Conservation (phyloP, 2,797 vertebrate species). For the Esox masquinongy region DNA sequence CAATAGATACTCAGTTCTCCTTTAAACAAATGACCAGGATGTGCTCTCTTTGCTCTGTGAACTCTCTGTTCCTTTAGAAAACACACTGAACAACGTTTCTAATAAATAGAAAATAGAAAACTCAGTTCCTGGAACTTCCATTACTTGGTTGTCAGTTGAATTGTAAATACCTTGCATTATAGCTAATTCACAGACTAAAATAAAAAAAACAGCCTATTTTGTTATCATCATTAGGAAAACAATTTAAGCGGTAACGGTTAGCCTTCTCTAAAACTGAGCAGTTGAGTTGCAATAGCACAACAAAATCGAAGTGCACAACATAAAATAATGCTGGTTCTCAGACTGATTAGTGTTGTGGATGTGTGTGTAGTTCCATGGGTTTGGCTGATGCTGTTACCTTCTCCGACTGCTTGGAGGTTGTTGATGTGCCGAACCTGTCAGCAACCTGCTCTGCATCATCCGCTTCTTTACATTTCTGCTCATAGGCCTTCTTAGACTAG, state of each 20-base stretch:
- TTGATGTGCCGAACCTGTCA: slow-evolving; percentile 66
- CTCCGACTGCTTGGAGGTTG: slow-evolving; percentile 77
- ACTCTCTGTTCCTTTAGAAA: slow-evolving; percentile 9
- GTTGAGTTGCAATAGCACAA: neutral
- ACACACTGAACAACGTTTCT: neutral
- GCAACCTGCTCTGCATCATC: slow-evolving; percentile 79
- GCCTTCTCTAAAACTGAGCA: neutral
- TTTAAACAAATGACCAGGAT: slow-evolving; percentile 6
- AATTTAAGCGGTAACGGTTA: neutral
- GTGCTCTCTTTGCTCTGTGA: neutral
- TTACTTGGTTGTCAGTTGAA: neutral
- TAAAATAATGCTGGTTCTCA: slow-evolving; percentile 57
- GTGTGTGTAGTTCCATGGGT: neutral
- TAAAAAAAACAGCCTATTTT: no score
- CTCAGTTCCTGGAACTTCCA: neutral
- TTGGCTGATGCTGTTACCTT: slow-evolving; percentile 73
- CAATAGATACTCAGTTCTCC: slow-evolving; percentile 15
- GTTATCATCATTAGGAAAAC: neutral
- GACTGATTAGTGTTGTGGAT: neutral
- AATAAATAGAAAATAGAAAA: neutral
- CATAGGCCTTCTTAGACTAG: slow-evolving; percentile 88
- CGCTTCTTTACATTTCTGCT: slow-evolving; percentile 82
- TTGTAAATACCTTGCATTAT: neutral
- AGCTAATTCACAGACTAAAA: neutral
- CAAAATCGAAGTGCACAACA: neutral